Evolutionary conservation across 1,140 invertebrate genomes (phyloP).

Genomic region (Sinella curviseta): DNA sequence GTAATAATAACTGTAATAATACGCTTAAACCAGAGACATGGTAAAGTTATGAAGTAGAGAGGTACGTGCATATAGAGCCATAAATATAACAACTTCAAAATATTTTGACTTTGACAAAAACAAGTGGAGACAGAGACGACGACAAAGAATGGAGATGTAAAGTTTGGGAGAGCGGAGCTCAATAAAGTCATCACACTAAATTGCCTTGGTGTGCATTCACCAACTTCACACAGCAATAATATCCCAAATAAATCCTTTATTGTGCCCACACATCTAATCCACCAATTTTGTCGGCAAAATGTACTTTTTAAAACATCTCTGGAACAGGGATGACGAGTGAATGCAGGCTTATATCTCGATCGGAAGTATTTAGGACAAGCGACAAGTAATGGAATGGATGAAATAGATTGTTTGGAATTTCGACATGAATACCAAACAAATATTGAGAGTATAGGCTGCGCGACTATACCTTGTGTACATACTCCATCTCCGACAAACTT

Average conservation of each 20-base stretch:
- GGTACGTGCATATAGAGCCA: not conserved
- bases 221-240: conserved; percentile 12
- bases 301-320: not conserved
- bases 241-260: not conserved
- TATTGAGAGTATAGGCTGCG: no score
- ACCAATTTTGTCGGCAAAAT: not conserved
- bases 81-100: not conserved
- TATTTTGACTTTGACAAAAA: not conserved
- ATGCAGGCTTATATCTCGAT: not conserved
- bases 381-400: no score
- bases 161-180: no score
- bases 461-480: no score
- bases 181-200: not conserved
- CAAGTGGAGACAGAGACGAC: not conserved
- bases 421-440: no score
- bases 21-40: no score
- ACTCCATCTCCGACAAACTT: no score
- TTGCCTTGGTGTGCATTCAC: not conserved
- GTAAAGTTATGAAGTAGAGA: no score
- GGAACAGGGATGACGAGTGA: not conserved
- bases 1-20: no score
- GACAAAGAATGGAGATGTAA: not conserved
- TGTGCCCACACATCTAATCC: not conserved
- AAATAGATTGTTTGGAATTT: no score
- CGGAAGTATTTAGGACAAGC: no score